These are phyloP conservation scores for Drosophila sp. DNA, from an alignment of 1,140 invertebrate genomes.

Conservation along the genomic window DNA sequence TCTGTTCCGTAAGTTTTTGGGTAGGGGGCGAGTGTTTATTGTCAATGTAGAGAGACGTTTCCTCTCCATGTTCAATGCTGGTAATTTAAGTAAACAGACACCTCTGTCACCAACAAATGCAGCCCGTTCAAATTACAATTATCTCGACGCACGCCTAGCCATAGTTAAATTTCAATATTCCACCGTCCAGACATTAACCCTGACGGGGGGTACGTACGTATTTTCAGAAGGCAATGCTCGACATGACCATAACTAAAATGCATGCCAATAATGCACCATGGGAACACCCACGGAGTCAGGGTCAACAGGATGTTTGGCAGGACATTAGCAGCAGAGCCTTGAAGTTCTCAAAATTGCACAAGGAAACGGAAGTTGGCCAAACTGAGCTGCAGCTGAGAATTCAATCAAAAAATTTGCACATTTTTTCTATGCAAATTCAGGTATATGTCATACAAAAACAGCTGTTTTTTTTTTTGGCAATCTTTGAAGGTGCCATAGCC, in stretches of 20 bases:
- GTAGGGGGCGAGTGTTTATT: neutral
- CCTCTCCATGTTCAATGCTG: neutral
- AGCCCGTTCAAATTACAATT: constrained; percentile 41
- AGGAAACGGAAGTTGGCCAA: constrained; percentile 45
- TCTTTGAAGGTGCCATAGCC: neutral
- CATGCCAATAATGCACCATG: constrained; percentile 34
- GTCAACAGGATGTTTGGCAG: constrained; percentile 47
- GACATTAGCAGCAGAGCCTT: constrained; percentile 26
- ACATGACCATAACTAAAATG: constrained; percentile 49
- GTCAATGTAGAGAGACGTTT: neutral
- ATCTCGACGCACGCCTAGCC: constrained; percentile 27
- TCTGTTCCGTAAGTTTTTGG: neutral
- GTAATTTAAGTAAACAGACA: constrained; percentile 8
- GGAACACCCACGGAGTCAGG: constrained; percentile 28
- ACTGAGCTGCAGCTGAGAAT: constrained; percentile 39
- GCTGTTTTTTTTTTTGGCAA: constrained; percentile 27
- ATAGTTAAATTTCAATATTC: constrained; percentile 37
- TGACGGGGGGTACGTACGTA: constrained; percentile 29
- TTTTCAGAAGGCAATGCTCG: constrained; percentile 5
- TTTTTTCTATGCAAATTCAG: constrained; percentile 47
- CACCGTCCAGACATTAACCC: constrained; percentile 7
- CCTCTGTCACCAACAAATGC: constrained; percentile 11
- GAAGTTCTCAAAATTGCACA: constrained; percentile 46
- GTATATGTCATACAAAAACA: constrained; percentile 14
- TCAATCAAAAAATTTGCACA: constrained; percentile 18